phyloP scores from a whole-genome alignment of 2,797 vertebrate genomes.

The Oceanodroma leucorhoa region DNA sequence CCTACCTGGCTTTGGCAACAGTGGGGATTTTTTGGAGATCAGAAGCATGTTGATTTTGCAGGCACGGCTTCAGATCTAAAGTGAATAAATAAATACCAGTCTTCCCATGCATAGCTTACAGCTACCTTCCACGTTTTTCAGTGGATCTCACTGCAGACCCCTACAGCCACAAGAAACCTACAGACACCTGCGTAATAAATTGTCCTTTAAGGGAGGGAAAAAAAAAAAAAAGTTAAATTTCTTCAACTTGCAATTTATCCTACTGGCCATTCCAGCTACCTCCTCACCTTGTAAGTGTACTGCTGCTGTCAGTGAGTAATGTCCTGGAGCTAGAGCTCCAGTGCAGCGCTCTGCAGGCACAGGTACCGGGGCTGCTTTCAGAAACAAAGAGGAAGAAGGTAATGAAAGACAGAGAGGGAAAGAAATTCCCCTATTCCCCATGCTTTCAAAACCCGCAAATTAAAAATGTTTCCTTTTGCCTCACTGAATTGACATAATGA shows the following conservation, averaged over 20 bases:
- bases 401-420: neutral
- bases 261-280: neutral
- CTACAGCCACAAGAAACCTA: neutral
- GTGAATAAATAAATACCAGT: neutral
- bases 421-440: neutral
- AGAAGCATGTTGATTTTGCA: neutral
- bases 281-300: accelerated
- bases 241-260: neutral
- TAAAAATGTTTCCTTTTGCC: neutral
- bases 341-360: neutral
- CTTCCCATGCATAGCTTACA: neutral
- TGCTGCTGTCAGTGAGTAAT: neutral
- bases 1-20: neutral
- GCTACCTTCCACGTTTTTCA: neutral
- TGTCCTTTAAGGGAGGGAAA: neutral
- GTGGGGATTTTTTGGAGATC: neutral
- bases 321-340: neutral
- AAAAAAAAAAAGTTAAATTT: neutral
- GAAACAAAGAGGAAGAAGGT: neutral
- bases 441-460: neutral
- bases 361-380: neutral
- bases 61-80: neutral
- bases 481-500: neutral
- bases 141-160: neutral
- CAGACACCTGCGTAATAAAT: neutral